Conservation (phyloP, 53 echinoderm and acorn worm species). For the Echinarachnius parma region DNA sequence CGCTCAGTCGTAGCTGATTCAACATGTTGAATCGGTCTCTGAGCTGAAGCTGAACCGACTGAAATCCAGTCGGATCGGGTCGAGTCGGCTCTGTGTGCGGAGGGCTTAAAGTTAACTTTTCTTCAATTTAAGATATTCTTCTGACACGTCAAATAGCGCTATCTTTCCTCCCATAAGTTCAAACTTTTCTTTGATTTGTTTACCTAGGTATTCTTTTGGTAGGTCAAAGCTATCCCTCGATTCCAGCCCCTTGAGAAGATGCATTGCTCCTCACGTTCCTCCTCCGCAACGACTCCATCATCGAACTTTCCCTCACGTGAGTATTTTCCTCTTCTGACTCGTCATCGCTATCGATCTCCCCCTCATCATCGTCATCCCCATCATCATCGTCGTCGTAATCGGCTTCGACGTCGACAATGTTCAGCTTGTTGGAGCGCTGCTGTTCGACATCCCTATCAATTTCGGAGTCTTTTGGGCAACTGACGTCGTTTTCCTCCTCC, state of each 20-base stretch:
- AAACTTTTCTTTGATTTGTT: no score
- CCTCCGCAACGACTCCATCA: slow-evolving; percentile 1
- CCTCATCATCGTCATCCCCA: slow-evolving; percentile 51
- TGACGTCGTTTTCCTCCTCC: slow-evolving; percentile 24
- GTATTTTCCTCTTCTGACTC: slow-evolving; percentile 30
- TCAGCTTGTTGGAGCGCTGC: slow-evolving; percentile 22
- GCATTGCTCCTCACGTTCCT: slow-evolving; percentile 9
- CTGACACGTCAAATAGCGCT: no score
- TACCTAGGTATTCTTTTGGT: no score
- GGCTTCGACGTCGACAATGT: slow-evolving; percentile 48
- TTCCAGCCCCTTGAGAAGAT: neutral
- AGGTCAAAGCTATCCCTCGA: no score
- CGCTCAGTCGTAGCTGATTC: no score
- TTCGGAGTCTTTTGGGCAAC: neutral
- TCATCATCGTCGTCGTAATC: slow-evolving; percentile 35
- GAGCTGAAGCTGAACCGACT: no score
- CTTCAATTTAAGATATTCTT: no score
- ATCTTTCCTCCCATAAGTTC: no score
- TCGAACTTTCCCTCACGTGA: neutral
- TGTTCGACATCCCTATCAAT: neutral
- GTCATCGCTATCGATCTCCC: slow-evolving; percentile 62
- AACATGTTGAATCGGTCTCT: no score
- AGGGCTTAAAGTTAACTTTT: no score
- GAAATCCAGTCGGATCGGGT: no score
- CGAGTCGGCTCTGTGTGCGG: no score